A percentile compares a stretch with the other conserved stretches of the same genome.
Evolutionary conservation across 1,140 invertebrate genomes (phyloP).

Genomic region (Protaetia brevitarsis): DNA sequence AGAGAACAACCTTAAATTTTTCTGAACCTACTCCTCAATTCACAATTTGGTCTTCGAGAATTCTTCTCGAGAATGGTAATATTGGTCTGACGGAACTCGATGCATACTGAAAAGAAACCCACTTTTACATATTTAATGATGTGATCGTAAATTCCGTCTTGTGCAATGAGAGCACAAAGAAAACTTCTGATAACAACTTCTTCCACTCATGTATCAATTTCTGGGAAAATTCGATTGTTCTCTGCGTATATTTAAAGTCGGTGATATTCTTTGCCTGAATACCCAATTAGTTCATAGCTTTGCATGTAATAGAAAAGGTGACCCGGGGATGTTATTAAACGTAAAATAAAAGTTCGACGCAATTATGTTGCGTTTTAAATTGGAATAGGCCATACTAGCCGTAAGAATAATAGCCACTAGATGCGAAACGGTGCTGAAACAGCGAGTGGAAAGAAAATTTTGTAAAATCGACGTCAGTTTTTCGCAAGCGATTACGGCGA

Average conservation of each 20-base stretch:
- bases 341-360: no score
- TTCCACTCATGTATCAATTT: not conserved
- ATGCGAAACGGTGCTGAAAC: not conserved
- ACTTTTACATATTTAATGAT: conserved; percentile 19
- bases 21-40: conserved; percentile 2
- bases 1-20: not conserved
- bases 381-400: not conserved
- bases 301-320: not conserved
- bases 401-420: not conserved
- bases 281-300: not conserved
- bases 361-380: not conserved
- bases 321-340: not conserved
- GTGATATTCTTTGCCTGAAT: not conserved
- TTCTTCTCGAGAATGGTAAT: not conserved
- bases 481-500: not conserved
- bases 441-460: not conserved
- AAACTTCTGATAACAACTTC: conserved; percentile 15
- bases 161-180: not conserved
- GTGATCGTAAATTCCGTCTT: conserved; percentile 10
- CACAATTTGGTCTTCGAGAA: conserved; percentile 1
- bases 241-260: not conserved
- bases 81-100: not conserved
- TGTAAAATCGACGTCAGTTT: conserved; percentile 1
- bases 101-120: not conserved
- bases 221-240: not conserved